Evolutionary conservation across 23 tunicate genomes (phyloP).

Genomic region (Pegea sp.): DNA sequence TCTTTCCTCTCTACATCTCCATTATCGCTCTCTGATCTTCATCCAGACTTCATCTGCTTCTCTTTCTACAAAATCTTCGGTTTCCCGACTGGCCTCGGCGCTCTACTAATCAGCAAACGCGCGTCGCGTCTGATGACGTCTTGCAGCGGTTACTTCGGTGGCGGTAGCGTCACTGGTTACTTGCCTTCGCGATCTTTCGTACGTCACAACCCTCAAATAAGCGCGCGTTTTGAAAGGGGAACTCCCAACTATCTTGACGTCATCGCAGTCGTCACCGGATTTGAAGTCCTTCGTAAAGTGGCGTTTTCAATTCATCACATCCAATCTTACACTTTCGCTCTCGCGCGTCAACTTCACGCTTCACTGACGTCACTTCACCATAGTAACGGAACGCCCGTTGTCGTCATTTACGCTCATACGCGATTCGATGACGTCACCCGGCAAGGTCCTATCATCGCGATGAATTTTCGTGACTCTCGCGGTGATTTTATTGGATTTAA

Average conservation of each 20-base stretch:
- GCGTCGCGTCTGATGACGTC: slow-evolving; percentile 4
- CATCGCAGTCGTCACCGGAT: slow-evolving; percentile 47
- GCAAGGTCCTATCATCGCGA: slow-evolving; percentile 60
- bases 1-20: slow-evolving; percentile 21
- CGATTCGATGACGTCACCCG: slow-evolving; percentile 2
- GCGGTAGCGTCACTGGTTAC: slow-evolving; percentile 63
- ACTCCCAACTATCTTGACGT: slow-evolving; percentile 30
- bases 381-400: slow-evolving; percentile 22
- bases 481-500: slow-evolving; percentile 39
- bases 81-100: slow-evolving; percentile 87
- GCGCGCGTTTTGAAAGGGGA: slow-evolving; percentile 60
- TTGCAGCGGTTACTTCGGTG: slow-evolving; percentile 48
- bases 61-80: slow-evolving; percentile 90
- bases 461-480: slow-evolving; percentile 16
- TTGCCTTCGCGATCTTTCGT: slow-evolving; percentile 25
- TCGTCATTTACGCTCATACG: slow-evolving; percentile 20
- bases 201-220: slow-evolving; percentile 11
- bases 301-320: slow-evolving; percentile 7
- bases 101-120: slow-evolving; percentile 31
- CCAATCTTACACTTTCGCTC: slow-evolving; percentile 32
- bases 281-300: slow-evolving; percentile 16
- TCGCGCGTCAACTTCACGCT: slow-evolving; percentile 10
- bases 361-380: slow-evolving; percentile 20
- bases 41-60: slow-evolving; percentile 54
- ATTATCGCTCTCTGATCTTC: slow-evolving; percentile 9